Evolutionary conservation across 2,113 vertebrate species (phyloP), one percentile per base, ranked within the genome.

Genomic region (Aphelocoma coerulescens): DNA sequence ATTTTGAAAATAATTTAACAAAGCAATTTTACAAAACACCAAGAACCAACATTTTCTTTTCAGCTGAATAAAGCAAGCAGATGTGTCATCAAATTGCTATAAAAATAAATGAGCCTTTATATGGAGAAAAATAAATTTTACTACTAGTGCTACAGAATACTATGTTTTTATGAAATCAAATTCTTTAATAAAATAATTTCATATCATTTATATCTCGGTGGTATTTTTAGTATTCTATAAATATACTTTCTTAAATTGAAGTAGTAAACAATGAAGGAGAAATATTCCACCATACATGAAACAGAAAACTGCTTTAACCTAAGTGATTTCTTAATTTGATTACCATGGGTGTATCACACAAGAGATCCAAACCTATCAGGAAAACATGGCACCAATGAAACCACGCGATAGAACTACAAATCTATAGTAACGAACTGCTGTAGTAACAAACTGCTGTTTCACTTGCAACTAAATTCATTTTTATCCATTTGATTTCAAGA

Each of bases 1-100:
- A 98, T 98, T 98, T 98, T 78, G 93, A 98, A 98, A 99, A 98
- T 98, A 98, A 98, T 98, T 98, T 98, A 98, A 98, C 98, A 98
- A 98, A 98, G 97, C 97, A 98, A 99, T 98, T 97, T 98, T 97
- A 97, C 95, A 96, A 97, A 97, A 98, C 97, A 98, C 97, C 96
- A 98, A 98, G 98, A 98, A 97, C 92, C 96, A 98, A 98, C 98
- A 97, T 97, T 98, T 98, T 97, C 97, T 97, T 97, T 97, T 97
- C 96, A 97, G 97, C 95, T 96, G 98, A 98, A 98, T 98, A 98
- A 99, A 98, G 97, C 97, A 97, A 97, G 97, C 98, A 98, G 98
- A 98, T 98, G 98, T 98, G 94, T 97, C 98, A 98, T 98, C 97
- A 98, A 98, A 98, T 97, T 97, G 96, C 97, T 98, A 98, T 98